Percentiles rank a stretch among this genome's conserved stretches.
Conservation (phyloP, 2,797 vertebrate species). For the Etheostoma perlongum region DNA sequence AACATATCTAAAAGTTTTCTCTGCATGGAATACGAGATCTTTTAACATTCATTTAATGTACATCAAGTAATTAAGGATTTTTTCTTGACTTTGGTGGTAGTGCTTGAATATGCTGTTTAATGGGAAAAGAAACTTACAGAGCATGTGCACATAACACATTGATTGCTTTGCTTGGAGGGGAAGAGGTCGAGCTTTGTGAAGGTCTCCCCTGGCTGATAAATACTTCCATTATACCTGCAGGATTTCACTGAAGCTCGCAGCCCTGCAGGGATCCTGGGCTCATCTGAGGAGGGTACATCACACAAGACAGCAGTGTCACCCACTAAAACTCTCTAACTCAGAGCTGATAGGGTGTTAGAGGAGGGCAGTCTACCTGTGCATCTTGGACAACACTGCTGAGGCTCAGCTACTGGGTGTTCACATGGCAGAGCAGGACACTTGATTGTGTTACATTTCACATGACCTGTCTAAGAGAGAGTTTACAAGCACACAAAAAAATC, state of each 20-base stretch:
- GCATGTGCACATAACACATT: conserved; percentile 96
- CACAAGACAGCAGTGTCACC: conserved; percentile 8
- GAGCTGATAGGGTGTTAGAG: neutral
- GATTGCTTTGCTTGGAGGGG: conserved; percentile 90
- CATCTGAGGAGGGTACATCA: conserved; percentile 69
- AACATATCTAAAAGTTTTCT: neutral
- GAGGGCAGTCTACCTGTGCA: conserved; percentile 87
- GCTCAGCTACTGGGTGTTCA: conserved; percentile 87
- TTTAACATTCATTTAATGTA: neutral
- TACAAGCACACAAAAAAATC: conserved; percentile 23
- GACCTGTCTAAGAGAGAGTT: conserved; percentile 78
- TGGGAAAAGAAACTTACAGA: conserved; percentile 85
- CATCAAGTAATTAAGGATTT: neutral
- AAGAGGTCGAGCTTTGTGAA: conserved; percentile 92
- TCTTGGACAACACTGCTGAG: conserved; percentile 92
- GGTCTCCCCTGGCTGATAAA: conserved; percentile 92
- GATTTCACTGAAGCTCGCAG: conserved; percentile 87
- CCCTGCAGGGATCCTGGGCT: conserved; percentile 89
- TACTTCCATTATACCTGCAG: conserved; percentile 92
- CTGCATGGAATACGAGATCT: neutral
- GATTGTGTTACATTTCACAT: conserved; percentile 91
- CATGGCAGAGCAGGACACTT: conserved; percentile 91
- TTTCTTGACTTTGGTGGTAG: neutral
- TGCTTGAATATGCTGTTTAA: neutral
- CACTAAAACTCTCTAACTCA: neutral